Evolutionary conservation across 1,140 invertebrate species (phyloP).

Genomic region (Melanaphis sacchari): DNA sequence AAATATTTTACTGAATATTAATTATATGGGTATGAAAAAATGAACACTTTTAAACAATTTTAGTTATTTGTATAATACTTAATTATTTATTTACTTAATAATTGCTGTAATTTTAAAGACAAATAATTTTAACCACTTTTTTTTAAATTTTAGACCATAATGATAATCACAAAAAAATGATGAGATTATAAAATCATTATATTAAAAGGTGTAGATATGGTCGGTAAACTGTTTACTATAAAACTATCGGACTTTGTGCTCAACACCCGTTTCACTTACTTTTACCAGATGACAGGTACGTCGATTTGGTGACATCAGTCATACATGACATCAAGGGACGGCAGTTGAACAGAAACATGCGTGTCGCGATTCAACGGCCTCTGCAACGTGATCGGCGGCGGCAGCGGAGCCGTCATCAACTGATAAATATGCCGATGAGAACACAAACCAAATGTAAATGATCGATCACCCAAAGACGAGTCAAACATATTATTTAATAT

Average conservation of each 20-base stretch:
- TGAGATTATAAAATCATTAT: too few species aligned
- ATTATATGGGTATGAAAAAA: background rate
- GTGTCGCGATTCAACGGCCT: background rate
- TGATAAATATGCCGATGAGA: background rate
- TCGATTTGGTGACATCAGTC: slow-evolving; percentile 34
- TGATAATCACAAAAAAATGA: background rate
- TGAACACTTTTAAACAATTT: background rate
- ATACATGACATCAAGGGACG: slow-evolving; percentile 52
- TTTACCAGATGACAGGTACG: background rate
- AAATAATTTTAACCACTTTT: background rate
- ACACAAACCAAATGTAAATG: background rate
- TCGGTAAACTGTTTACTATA: background rate
- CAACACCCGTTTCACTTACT: slow-evolving; percentile 45
- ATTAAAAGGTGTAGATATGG: too few species aligned
- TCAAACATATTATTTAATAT: background rate
- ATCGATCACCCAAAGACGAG: background rate
- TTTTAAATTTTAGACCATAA: background rate
- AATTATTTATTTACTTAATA: background rate
- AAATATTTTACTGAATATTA: background rate
- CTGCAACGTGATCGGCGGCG: background rate
- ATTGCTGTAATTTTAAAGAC: background rate
- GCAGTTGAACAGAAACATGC: slow-evolving; percentile 29
- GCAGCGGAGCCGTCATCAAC: background rate
- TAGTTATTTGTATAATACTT: background rate
- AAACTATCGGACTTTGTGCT: too few species aligned